Conservation (phyloP, 2,888 invertebrate genomes). For the Chloroclysta siterata region DNA sequence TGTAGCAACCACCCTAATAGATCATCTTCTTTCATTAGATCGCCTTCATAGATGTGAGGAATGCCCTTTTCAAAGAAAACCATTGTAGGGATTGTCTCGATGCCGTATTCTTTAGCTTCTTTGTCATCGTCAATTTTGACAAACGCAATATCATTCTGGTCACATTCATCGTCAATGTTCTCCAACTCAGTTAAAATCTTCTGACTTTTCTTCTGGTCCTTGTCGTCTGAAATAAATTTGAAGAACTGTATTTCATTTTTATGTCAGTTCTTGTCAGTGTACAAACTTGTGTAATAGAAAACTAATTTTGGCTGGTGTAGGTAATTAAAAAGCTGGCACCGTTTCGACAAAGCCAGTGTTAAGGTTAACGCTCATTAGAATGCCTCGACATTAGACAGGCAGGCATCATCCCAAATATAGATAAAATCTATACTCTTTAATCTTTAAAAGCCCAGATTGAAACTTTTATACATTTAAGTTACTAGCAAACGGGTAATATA, state of each 20-base stretch:
- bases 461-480: not conserved
- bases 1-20: slow-evolving; percentile 95
- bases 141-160: slow-evolving; percentile 95
- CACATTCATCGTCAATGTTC: slow-evolving; percentile 97
- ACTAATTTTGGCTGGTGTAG: slow-evolving; percentile 24
- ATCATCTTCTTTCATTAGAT: slow-evolving; percentile 95
- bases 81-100: slow-evolving; percentile 92
- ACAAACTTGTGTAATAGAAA: slow-evolving; percentile 48
- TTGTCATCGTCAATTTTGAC: slow-evolving; percentile 95
- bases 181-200: slow-evolving; percentile 93
- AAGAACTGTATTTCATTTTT: slow-evolving; percentile 82
- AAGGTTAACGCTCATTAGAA: slow-evolving; percentile 19
- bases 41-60: slow-evolving; percentile 91
- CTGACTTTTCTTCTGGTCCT: slow-evolving; percentile 95
- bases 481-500: not conserved
- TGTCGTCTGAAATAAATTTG: slow-evolving; percentile 89
- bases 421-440: not conserved
- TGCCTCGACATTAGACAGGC: slow-evolving; percentile 10
- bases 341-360: slow-evolving; percentile 47
- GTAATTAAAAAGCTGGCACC: slow-evolving; percentile 57
- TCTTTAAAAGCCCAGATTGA: not conserved
- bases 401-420: slow-evolving; percentile 3
- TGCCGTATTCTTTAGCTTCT: slow-evolving; percentile 95
- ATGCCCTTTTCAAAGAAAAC: slow-evolving; percentile 91
- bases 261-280: slow-evolving; percentile 75